Conservation (phyloP, 2,113 vertebrate genomes). For the Rousettus leschenaultii region DNA sequence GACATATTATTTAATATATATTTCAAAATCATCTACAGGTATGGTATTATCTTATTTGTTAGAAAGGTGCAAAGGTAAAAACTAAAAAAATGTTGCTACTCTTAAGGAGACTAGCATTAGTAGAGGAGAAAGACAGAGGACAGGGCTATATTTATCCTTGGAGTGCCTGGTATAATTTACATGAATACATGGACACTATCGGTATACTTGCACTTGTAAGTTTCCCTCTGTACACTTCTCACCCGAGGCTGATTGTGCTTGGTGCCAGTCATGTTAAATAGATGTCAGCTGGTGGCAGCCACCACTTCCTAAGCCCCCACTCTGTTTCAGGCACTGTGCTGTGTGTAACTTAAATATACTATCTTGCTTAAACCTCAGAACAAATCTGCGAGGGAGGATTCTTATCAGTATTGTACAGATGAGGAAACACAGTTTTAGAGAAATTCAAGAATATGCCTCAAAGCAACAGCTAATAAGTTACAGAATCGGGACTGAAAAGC, state of each 20-base stretch:
- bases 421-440: not conserved
- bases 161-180: not conserved
- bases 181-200: accelerated
- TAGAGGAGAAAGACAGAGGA: not conserved
- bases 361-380: not conserved
- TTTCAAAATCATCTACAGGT: not conserved
- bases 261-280: not conserved
- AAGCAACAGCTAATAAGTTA: not conserved
- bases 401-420: not conserved
- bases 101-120: not conserved
- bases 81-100: not conserved
- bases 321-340: not conserved
- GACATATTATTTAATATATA: not conserved
- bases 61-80: not conserved
- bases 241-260: not conserved
- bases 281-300: not conserved
- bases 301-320: not conserved
- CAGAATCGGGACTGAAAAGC: not conserved
- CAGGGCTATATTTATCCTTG: too few relatives aligned
- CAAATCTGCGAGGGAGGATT: not conserved
- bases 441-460: not conserved
- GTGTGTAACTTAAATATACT: not conserved
- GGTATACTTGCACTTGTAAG: not conserved
- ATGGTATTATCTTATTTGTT: not conserved
- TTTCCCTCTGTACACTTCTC: not conserved